Base-by-base conservation (phyloP, 1,140 invertebrate species). In the Drosophila oshimai region DNA sequence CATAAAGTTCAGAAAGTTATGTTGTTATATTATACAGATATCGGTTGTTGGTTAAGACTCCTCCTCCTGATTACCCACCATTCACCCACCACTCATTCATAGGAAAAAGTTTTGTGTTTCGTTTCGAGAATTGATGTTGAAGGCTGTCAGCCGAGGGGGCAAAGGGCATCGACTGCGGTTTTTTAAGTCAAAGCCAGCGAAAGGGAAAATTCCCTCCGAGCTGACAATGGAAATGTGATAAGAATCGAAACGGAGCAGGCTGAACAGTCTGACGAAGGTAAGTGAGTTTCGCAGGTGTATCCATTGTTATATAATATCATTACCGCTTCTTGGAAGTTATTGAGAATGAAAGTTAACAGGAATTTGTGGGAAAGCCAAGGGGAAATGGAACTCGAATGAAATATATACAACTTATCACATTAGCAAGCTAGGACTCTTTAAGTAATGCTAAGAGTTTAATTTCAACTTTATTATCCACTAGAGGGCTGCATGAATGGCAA, bases 1-100 rank as follows among this genome's bases (percentile, higher is more conserved):
- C 74, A 77, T 73, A 57, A 68, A 68, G 68, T 61, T 73, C 37
- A 58, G 37, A 62, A 78, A 78, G 62, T 79, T 74, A 62, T 72
- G 74, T 54, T 72, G 65, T 67, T 54, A 72, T 65, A 64, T 57
- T 72, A 74, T 74, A 69, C 71, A 60, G 70, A 78, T 74, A 67
- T 54, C 42, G 74, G 41, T 72, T 71, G 44, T 69, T 46, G 46
- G 61, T 64, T 65, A 60, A 61, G 22, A 18, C 57, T 17, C n/a
- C 34, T 3, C 13, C n/a, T 20, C 46, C 22, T 45, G 24, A 54
- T 53, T 53, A 53, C 44, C 4, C 44, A n/a, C 15, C 13, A 5
- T 13, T 13, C 33, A 0, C 5, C 36, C 33, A 6, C 12, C 9
- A 1, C 20, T 31, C 24, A 65, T 65, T 65, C 62, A 65, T 65